phyloP scores from a whole-genome alignment of 23 tunicate species.

The Clavelina lepadiformis region DNA sequence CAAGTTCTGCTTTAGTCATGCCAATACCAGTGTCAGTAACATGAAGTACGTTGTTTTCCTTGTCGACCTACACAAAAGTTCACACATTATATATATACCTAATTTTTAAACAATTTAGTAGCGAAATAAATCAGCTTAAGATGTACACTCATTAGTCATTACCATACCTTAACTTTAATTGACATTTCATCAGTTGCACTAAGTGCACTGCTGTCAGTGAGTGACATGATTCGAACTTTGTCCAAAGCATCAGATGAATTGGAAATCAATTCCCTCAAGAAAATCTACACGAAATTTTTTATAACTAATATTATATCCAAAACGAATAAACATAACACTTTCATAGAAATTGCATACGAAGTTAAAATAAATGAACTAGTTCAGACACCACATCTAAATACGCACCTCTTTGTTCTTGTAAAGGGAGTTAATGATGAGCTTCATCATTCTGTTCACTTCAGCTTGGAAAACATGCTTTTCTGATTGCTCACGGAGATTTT shows the following conservation, averaged over 20 bases:
- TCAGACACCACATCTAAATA: not conserved
- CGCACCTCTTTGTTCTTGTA: constrained; percentile 91
- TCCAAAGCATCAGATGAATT: constrained; percentile 99
- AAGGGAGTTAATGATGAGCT: constrained; percentile 91
- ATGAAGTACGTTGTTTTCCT: constrained; percentile 91
- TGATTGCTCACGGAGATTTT: constrained; percentile 89
- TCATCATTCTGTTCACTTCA: constrained; percentile 99
- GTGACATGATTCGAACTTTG: constrained; percentile 85
- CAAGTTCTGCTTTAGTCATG: constrained; percentile 90
- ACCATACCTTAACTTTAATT: constrained; percentile 88
- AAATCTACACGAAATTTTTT: constrained; percentile 46
- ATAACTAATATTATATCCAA: not conserved
- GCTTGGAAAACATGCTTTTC: constrained; percentile 95
- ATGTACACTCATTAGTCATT: too few species aligned
- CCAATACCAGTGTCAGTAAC: constrained; percentile 99
- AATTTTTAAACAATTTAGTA: too few species aligned
- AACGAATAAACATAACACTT: not conserved
- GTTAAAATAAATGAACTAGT: not conserved
- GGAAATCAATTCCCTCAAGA: constrained; percentile 96
- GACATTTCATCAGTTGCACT: constrained; percentile 81
- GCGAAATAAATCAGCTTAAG: too few species aligned
- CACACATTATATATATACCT: too few species aligned
- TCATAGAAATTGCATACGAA: not conserved
- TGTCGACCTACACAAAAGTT: constrained; percentile 66
- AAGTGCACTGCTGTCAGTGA: constrained; percentile 70